These are phyloP conservation scores for Tipula helvola DNA, from an alignment of 2,888 invertebrate species.

Conservation along the genomic window DNA sequence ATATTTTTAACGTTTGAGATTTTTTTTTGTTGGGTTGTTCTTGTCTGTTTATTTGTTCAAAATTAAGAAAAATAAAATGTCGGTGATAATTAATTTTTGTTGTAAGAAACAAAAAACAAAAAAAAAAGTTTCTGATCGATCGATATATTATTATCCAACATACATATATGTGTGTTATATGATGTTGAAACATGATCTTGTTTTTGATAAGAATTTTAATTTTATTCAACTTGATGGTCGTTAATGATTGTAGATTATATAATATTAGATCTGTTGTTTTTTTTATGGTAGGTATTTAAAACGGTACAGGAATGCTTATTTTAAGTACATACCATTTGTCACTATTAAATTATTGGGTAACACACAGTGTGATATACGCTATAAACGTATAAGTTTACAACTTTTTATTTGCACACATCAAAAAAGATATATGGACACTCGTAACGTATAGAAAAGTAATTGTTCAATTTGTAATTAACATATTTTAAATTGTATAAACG, in stretches of 20 bases:
- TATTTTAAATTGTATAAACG: neutral
- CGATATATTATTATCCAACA: neutral
- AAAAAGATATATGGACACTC: neutral
- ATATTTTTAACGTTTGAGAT: neutral
- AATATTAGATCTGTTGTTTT: neutral
- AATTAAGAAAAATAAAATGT: neutral
- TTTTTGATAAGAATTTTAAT: conserved; percentile 6
- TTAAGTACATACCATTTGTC: neutral
- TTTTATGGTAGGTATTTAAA: neutral
- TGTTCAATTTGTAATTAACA: neutral
- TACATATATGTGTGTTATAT: neutral
- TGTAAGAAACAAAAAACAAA: neutral
- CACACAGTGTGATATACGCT: neutral
- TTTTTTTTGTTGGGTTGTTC: neutral
- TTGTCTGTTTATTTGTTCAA: neutral
- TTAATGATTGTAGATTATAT: neutral
- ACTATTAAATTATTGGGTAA: neutral
- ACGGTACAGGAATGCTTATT: neutral
- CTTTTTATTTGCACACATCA: no score
- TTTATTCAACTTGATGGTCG: neutral
- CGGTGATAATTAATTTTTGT: neutral
- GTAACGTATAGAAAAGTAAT: neutral
- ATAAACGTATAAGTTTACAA: neutral
- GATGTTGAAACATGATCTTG: conserved; percentile 9
- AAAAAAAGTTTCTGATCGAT: neutral